Conservation (phyloP, 2,888 invertebrate species). For the Mellilla xanthometata region DNA sequence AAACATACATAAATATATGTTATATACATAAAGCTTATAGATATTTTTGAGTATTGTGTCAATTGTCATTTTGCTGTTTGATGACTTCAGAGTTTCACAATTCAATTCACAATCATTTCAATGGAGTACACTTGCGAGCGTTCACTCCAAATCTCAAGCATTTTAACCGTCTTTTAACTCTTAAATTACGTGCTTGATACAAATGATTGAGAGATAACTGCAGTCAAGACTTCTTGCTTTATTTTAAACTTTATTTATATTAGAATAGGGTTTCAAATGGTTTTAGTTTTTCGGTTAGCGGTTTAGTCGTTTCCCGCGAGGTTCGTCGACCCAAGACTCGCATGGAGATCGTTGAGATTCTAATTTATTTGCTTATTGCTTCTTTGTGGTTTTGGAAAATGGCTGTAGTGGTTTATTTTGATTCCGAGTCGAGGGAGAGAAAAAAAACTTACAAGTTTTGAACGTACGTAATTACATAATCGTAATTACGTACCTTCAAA, state of each 20-base stretch:
- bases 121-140: too few species aligned
- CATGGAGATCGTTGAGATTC: constrained; percentile 13
- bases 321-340: constrained; percentile 15
- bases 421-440: too few species aligned
- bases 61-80: too few species aligned
- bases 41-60: too few species aligned
- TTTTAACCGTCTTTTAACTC: not conserved
- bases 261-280: not conserved
- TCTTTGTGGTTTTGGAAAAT: constrained; percentile 1
- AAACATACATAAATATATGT: too few species aligned
- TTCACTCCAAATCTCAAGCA: not conserved
- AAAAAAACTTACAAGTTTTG: too few species aligned
- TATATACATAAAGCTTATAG: too few species aligned
- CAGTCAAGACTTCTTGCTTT: not conserved
- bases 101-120: too few species aligned
- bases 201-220: constrained; percentile 8
- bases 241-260: not conserved
- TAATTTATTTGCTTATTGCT: constrained; percentile 14
- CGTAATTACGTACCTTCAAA: too few species aligned
- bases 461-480: too few species aligned
- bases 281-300: not conserved
- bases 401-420: not conserved
- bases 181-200: constrained; percentile 17
- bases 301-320: constrained; percentile 6
- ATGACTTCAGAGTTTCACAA: too few species aligned